Percentiles rank a stretch among this genome's conserved stretches.
phyloP scores from a whole-genome alignment of 2,888 invertebrate genomes.

The Heteromyza rotundicornis region DNA sequence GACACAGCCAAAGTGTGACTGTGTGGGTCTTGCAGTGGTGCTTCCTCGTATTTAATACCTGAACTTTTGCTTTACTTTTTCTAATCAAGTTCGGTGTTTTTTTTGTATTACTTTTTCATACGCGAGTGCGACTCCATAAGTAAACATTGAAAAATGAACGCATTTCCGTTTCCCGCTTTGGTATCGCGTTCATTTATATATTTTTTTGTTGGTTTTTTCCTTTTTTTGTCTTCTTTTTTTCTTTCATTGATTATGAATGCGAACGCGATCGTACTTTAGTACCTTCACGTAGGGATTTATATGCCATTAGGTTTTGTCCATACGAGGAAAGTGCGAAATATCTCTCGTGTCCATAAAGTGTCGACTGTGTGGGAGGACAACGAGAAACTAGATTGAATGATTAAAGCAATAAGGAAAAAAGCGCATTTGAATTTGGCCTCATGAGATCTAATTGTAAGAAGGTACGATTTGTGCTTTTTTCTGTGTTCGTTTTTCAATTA shows the following conservation, averaged over 20 bases:
- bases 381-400: constrained; percentile 13
- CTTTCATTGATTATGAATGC: not conserved
- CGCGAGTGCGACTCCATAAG: not conserved
- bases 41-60: not conserved
- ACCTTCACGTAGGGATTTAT: not conserved
- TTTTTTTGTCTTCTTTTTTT: not conserved
- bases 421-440: not conserved
- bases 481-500: no score
- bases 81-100: not conserved
- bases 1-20: not conserved
- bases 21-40: not conserved
- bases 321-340: constrained; percentile 10
- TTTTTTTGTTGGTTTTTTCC: not conserved
- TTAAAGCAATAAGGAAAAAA: not conserved
- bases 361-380: constrained; percentile 18
- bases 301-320: not conserved
- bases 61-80: not conserved
- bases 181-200: not conserved
- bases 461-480: not conserved
- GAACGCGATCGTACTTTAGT: not conserved
- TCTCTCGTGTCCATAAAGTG: not conserved
- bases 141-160: constrained; percentile 34
- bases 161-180: constrained; percentile 34
- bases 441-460: not conserved
- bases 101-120: not conserved